A percentile compares a stretch with the other conserved stretches of the same genome.
phyloP scores from a whole-genome alignment of 37 sponge, comb jelly and placozoan species.

The Ianthella basta region DNA sequence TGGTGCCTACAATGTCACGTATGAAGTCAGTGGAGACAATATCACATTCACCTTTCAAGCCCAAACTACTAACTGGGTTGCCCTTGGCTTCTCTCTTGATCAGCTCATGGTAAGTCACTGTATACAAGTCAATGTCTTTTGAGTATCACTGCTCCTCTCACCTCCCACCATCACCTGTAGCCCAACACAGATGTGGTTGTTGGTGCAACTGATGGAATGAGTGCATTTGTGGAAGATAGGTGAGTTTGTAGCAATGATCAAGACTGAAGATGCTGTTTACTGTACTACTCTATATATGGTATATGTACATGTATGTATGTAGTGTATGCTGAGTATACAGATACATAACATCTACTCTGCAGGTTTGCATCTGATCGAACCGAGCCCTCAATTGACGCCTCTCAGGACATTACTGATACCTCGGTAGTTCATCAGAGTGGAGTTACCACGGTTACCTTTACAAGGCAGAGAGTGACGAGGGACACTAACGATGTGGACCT shows the following conservation, averaged over 20 bases:
- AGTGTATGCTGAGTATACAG: background rate
- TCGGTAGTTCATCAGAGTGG: slow-evolving; percentile 22
- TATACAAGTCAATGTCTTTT: too few relatives aligned
- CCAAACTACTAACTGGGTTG: too few relatives aligned
- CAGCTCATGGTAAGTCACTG: too few relatives aligned
- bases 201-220: slow-evolving; percentile 38
- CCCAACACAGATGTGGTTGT: slow-evolving; percentile 48
- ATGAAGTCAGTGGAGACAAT: too few relatives aligned
- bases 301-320: too few relatives aligned
- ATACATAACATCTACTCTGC: background rate
- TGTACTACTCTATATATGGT: slow-evolving; percentile 26
- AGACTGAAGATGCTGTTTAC: too few relatives aligned
- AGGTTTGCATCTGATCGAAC: slow-evolving; percentile 22
- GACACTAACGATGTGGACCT: slow-evolving; percentile 42
- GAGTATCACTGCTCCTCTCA: too few relatives aligned
- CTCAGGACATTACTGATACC: slow-evolving; percentile 18
- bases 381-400: slow-evolving; percentile 48
- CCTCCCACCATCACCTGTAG: too few relatives aligned
- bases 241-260: slow-evolving; percentile 6
- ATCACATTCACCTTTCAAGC: too few relatives aligned
- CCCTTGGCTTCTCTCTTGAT: too few relatives aligned
- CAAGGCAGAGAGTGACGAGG: slow-evolving; percentile 26
- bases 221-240: slow-evolving; percentile 55
- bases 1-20: too few relatives aligned
- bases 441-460: slow-evolving; percentile 44